Conservation (phyloP, 1,140 invertebrate genomes). For the Anoplophora glabripennis region DNA sequence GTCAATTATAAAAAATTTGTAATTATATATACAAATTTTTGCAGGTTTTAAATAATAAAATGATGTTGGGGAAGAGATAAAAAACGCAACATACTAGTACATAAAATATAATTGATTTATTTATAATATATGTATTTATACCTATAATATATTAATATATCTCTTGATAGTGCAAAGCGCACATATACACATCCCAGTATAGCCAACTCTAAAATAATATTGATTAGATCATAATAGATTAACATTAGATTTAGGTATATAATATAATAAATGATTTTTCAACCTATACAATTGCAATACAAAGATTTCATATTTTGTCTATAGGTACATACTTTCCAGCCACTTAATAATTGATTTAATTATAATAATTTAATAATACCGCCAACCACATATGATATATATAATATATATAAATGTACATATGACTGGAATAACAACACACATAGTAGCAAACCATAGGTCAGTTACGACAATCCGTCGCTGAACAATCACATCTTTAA, state of each 20-base stretch:
- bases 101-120: constrained; percentile 44
- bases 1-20: too few species aligned
- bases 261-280: constrained; percentile 27
- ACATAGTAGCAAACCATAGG: constrained; percentile 19
- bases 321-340: constrained; percentile 22
- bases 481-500: too few species aligned
- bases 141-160: constrained; percentile 32
- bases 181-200: constrained; percentile 32
- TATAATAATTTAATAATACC: constrained; percentile 25
- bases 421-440: constrained; percentile 41
- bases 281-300: constrained; percentile 17
- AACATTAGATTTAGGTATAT: constrained; percentile 37
- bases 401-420: constrained; percentile 13
- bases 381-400: constrained; percentile 14
- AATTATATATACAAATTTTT: too few species aligned
- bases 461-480: too few species aligned
- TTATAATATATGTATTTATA: constrained; percentile 35
- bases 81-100: constrained; percentile 36
- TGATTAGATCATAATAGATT: constrained; percentile 38
- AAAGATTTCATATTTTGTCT: constrained; percentile 1
- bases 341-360: constrained; percentile 33
- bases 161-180: constrained; percentile 19
- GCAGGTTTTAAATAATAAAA: too few species aligned
- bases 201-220: constrained; percentile 36
- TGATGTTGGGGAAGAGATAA: constrained; percentile 19